Evolutionary conservation across 2,888 invertebrate genomes (phyloP).

Genomic region (Phaedon cochleariae): DNA sequence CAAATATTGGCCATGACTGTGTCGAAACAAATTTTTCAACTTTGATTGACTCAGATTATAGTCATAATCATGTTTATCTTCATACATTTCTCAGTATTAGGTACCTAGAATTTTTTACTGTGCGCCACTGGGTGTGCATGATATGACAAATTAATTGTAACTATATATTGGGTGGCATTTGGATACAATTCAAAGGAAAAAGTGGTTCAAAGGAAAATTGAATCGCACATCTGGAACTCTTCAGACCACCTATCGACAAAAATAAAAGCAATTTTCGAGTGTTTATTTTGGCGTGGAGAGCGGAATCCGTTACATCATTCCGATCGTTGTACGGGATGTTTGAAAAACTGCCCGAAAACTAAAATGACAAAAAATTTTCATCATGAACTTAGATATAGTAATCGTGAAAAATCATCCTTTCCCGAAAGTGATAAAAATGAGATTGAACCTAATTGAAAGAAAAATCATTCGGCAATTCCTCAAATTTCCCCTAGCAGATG

Average conservation of each 20-base stretch:
- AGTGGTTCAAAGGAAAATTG: constrained; percentile 32
- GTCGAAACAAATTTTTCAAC: too few relatives aligned
- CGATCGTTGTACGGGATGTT: neutral
- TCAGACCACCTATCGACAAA: constrained; percentile 38
- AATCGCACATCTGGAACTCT: constrained; percentile 31
- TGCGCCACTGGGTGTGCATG: constrained; percentile 7
- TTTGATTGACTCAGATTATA: too few relatives aligned
- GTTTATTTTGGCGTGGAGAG: constrained; percentile 31
- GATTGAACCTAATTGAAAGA: neutral
- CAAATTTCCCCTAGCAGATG: neutral
- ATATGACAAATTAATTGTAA: constrained; percentile 32
- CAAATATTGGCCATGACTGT: too few relatives aligned
- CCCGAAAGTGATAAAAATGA: too few relatives aligned
- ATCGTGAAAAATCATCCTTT: too few relatives aligned
- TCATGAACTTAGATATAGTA: too few relatives aligned
- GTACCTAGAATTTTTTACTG: too few relatives aligned
- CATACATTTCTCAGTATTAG: too few relatives aligned
- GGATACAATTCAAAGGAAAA: constrained; percentile 33
- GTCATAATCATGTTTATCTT: too few relatives aligned
- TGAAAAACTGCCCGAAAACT: neutral
- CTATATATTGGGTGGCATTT: constrained; percentile 33
- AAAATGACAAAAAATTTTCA: too few relatives aligned
- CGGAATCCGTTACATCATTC: constrained; percentile 16
- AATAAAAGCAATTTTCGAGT: constrained; percentile 31
- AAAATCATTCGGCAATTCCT: neutral